Conservation (phyloP, 2,113 vertebrate species). For the Illadopsis cleaveri region DNA sequence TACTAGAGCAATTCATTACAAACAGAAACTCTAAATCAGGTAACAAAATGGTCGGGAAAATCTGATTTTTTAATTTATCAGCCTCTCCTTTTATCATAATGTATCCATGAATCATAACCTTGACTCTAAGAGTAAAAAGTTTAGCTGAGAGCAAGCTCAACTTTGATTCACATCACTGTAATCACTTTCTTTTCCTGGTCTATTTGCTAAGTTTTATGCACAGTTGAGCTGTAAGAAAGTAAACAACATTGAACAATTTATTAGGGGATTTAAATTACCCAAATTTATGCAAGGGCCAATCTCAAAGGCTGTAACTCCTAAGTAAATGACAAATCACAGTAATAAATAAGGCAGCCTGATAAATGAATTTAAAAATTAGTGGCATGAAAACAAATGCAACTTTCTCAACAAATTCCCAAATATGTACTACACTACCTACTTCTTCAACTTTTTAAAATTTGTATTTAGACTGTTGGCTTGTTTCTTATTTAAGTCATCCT, state of each 20-base stretch:
- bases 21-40: neutral
- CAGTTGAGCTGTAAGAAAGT: neutral
- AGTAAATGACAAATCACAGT: neutral
- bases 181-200: neutral
- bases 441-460: neutral
- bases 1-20: neutral
- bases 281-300: neutral
- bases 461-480: neutral
- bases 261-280: neutral
- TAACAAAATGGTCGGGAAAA: neutral
- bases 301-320: neutral
- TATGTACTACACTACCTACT: neutral
- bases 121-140: neutral
- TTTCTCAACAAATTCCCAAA: neutral
- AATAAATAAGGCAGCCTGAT: neutral
- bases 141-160: neutral
- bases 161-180: neutral
- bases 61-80: neutral
- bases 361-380: neutral
- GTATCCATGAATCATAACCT: neutral
- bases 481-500: neutral
- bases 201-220: neutral
- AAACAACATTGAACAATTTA: neutral
- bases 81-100: neutral
- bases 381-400: neutral